Percentiles rank a stretch among this genome's conserved stretches.
Conservation (phyloP, 2,888 invertebrate species). For the Caenorhabditis becei region DNA sequence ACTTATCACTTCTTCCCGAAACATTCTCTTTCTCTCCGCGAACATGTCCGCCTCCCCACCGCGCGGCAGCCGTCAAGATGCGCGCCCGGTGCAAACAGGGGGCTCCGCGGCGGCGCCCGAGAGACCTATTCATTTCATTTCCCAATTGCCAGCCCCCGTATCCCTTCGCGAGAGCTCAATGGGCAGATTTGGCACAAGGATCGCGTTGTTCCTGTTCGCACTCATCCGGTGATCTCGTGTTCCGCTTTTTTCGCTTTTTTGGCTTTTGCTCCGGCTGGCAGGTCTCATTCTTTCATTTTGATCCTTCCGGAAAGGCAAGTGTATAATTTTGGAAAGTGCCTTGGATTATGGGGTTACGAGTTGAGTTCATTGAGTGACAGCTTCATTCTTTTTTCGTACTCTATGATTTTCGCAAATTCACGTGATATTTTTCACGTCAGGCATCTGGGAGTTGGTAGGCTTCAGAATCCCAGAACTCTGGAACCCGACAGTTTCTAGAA, state of each 20-base stretch:
- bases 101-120: conserved; percentile 16
- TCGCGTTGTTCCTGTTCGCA: conserved; percentile 15
- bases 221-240: conserved; percentile 1
- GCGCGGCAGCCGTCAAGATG: conserved; percentile 54
- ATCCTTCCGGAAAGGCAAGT: neutral
- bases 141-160: conserved; percentile 9
- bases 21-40: conserved; percentile 24
- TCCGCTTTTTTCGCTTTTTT: conserved; percentile 10
- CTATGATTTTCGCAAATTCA: no score
- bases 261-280: neutral
- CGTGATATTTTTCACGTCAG: no score
- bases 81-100: conserved; percentile 57
- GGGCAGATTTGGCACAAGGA: conserved; percentile 43
- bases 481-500: neutral
- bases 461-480: conserved; percentile 13
- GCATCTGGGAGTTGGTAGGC: no score
- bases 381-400: conserved; percentile 16
- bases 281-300: conserved; percentile 1
- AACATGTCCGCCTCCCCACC: conserved; percentile 37
- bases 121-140: conserved; percentile 57
- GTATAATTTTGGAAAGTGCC: neutral
- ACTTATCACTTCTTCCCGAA: conserved; percentile 57
- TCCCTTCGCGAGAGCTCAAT: conserved; percentile 34
- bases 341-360: neutral
- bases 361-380: conserved; percentile 25